These are phyloP conservation scores for Yponomeuta evonymella DNA, from an alignment of 2,888 invertebrate species.

Conservation along the genomic window DNA sequence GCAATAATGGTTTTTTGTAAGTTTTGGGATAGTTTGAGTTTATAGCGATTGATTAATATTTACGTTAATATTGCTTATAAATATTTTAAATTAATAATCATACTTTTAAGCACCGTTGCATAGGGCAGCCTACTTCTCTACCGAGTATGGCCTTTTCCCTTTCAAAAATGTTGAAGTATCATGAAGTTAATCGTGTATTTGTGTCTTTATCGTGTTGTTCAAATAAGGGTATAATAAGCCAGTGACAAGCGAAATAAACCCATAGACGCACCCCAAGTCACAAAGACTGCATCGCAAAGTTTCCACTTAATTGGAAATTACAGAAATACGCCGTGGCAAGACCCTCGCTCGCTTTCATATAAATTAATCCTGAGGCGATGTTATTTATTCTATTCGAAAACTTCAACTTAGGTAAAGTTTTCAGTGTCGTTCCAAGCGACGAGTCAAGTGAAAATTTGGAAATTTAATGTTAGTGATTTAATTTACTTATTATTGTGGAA, in stretches of 20 bases:
- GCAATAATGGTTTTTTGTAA: neutral
- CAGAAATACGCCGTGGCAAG: constrained; percentile 23
- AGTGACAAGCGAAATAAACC: neutral
- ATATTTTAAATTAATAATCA: too few species aligned
- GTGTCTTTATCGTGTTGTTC: too few species aligned
- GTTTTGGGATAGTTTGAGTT: neutral
- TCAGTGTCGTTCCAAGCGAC: neutral
- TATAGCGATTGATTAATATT: neutral
- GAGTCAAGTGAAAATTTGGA: neutral
- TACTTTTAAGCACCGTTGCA: too few species aligned
- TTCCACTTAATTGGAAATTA: constrained; percentile 30
- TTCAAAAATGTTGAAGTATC: too few species aligned
- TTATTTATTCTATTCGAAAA: constrained; percentile 14
- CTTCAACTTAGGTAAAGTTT: neutral
- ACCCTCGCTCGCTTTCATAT: constrained; percentile 6
- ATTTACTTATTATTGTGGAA: too few species aligned
- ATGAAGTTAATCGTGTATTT: too few species aligned
- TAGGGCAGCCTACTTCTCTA: too few species aligned
- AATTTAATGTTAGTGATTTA: too few species aligned
- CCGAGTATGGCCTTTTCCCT: too few species aligned
- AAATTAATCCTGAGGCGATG: constrained; percentile 9
- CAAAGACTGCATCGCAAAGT: constrained; percentile 19
- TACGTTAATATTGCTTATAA: too few species aligned
- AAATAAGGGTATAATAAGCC: neutral
- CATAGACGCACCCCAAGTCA: neutral